Base-by-base conservation (phyloP, 2,113 vertebrate genomes). In the Solea senegalensis region DNA sequence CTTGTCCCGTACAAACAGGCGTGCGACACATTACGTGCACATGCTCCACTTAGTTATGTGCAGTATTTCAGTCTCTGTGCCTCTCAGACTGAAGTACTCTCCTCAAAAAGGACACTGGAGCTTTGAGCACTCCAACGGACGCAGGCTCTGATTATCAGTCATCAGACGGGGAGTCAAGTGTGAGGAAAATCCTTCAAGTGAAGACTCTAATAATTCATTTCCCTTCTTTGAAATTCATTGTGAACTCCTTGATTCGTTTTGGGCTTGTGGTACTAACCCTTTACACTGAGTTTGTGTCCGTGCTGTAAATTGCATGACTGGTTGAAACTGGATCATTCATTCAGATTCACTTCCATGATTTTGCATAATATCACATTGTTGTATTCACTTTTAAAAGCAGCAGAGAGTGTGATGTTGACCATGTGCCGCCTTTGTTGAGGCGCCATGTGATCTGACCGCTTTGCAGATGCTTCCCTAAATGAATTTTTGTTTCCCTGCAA, bases 71-170 rank as follows among this genome's bases (percentile, higher is more conserved):
- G n/a, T 59, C 56, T 43, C 34, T 64, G 14, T 51, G 52, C 52
- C 58, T 64, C 67, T 79, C 16, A 76, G 58, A 39, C 43, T 63
- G 21, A 76, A 79, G 64, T 44, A 46, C 21, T 21, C 72, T 16
- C 40, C 64, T 80, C n/a, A 59, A 48, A 9, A 65, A 59, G 44
- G 39, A 16, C 51, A 59, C 15, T 27, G 39, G 26, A 65, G 67
- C 43, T 46, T 59, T n/a, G n/a, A 62, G 62, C 45, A 44, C 72
- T 56, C 21, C 15, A 77, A 65, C 1, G 14, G 45, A 58, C 28
- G 8, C 61, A 41, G 53, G 4, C 75, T 62, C 50, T 63, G 43
- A 54, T 71, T 74, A 58, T 9, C 56, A 11, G 12, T 63, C 26
- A 58, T 67, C 39, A 74, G 10, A 63, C 7, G 7, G 16, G 40